Evolutionary conservation across 2,888 invertebrate species (phyloP).

Genomic region (Dolomedes plantarius): DNA sequence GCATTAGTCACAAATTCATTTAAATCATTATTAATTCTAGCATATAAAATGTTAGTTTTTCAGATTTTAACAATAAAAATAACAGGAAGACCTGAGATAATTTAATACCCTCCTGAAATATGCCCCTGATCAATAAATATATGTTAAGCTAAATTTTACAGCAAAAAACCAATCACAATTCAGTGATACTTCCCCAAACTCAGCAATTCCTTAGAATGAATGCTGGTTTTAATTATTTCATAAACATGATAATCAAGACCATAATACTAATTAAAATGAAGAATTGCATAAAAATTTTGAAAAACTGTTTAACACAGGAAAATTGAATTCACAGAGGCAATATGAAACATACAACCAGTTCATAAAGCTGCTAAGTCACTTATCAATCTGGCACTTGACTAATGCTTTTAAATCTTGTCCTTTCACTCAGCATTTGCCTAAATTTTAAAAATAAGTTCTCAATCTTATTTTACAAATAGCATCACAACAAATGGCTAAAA

Average conservation of each 20-base stretch:
- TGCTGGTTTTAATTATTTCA: background rate
- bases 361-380: slow-evolving; percentile 51
- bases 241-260: background rate
- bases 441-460: too few relatives aligned
- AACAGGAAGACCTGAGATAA: too few relatives aligned
- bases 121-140: too few relatives aligned
- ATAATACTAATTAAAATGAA: background rate
- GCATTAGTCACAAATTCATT: too few relatives aligned
- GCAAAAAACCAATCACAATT: background rate
- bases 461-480: too few relatives aligned
- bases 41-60: too few relatives aligned
- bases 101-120: too few relatives aligned
- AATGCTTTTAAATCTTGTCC: slow-evolving; percentile 69
- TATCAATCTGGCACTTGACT: slow-evolving; percentile 67
- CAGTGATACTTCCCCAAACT: background rate
- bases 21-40: too few relatives aligned
- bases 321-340: slow-evolving; percentile 16
- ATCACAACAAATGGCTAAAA: too few relatives aligned
- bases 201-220: background rate
- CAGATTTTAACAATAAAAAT: too few relatives aligned
- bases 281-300: background rate
- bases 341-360: slow-evolving; percentile 53
- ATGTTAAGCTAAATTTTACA: background rate
- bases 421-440: slow-evolving; percentile 67
- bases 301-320: background rate